phyloP scores from a whole-genome alignment of 2,113 vertebrate species.

The Heliornis fulica region DNA sequence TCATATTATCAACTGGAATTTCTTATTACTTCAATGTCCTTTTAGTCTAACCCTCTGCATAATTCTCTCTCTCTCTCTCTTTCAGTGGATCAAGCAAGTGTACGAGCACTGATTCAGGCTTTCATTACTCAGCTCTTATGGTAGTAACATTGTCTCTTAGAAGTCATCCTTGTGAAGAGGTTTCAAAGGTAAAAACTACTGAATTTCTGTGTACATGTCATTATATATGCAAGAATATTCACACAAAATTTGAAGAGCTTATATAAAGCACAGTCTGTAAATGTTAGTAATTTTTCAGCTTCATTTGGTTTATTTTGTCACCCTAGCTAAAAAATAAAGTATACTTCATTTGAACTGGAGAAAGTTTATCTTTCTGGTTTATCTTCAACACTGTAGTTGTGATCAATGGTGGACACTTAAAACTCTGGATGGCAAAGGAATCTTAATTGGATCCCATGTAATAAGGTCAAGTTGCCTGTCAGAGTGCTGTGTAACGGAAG shows the following conservation, averaged over 20 bases:
- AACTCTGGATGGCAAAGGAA: background rate
- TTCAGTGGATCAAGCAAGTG: background rate
- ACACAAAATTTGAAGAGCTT: background rate
- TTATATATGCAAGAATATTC: background rate
- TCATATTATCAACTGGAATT: background rate
- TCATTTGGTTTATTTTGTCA: background rate
- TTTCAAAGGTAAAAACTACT: background rate
- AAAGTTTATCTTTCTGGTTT: background rate
- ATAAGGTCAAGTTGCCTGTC: background rate
- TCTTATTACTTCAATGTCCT: background rate
- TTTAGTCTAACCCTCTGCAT: background rate
- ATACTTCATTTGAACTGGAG: background rate
- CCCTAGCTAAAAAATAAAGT: background rate
- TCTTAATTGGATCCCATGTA: background rate
- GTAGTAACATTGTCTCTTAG: background rate
- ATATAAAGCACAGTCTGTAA: background rate
- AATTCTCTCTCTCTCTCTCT: background rate
- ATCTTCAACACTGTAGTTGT: background rate
- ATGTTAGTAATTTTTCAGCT: background rate
- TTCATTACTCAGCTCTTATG: background rate
- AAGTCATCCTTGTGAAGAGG: background rate
- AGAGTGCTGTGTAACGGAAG: background rate
- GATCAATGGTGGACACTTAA: background rate
- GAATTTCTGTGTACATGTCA: background rate
- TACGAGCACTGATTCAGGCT: background rate